These are phyloP conservation scores for Nematostella vectensis DNA, from an alignment of 92 coral and sea anemone species.

Conservation along the genomic window DNA sequence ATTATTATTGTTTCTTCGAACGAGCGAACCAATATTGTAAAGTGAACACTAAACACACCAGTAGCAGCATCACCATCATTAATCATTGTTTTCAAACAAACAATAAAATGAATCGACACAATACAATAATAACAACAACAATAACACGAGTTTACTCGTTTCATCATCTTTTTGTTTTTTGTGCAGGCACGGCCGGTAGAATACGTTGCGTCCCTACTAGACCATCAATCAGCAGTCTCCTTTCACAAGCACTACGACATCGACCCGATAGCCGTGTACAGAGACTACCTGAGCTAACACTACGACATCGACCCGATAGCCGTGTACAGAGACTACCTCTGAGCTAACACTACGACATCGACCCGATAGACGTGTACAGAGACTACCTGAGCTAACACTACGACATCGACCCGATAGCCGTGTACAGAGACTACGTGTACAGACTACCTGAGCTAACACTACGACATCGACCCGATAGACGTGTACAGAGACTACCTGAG, in stretches of 20 bases:
- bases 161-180: neutral
- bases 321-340: conserved; percentile 75
- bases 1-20: no score
- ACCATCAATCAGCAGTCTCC: conserved; percentile 90
- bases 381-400: conserved; percentile 80
- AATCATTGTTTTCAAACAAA: no score
- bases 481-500: conserved; percentile 80
- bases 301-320: conserved; percentile 67
- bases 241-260: conserved; percentile 89
- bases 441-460: conserved; percentile 67
- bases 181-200: conserved; percentile 86
- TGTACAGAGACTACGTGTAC: conserved; percentile 79
- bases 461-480: conserved; percentile 67
- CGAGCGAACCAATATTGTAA: no score
- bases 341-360: conserved; percentile 66
- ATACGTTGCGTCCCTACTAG: conserved; percentile 70
- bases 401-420: conserved; percentile 74
- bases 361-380: conserved; percentile 70
- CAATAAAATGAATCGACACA: no score
- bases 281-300: conserved; percentile 68
- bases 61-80: no score
- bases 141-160: no score
- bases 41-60: no score
- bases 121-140: no score
- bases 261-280: conserved; percentile 78